Evolutionary conservation across 2,113 vertebrate genomes (phyloP).

Genomic region (Tragelaphus imberbis): DNA sequence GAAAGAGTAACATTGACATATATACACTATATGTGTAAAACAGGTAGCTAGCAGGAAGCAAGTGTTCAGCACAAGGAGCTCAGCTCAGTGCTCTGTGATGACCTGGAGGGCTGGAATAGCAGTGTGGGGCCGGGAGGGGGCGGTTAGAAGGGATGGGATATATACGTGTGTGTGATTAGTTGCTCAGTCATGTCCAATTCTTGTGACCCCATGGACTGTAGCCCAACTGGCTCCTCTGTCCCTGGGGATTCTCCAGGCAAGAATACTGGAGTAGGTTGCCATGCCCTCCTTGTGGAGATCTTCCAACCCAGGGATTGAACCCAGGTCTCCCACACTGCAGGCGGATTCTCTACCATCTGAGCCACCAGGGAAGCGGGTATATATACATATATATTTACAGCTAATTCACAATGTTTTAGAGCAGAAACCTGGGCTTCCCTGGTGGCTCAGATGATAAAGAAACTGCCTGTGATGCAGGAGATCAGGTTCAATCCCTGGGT

Average conservation of each 20-base stretch:
- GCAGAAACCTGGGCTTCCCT: neutral
- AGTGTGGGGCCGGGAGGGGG: fast-evolving
- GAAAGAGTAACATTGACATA: neutral
- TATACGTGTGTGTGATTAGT: neutral
- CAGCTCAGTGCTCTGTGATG: neutral
- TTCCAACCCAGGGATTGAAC: neutral
- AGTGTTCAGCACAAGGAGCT: neutral
- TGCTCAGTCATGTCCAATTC: neutral
- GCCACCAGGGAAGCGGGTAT: neutral
- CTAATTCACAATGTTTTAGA: neutral
- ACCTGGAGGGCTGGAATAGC: neutral
- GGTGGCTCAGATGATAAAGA: neutral
- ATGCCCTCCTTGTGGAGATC: neutral
- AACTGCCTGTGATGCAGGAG: neutral
- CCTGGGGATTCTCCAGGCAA: neutral
- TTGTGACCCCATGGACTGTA: neutral
- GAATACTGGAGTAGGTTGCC: neutral
- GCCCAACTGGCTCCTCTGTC: neutral
- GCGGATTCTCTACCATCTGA: neutral
- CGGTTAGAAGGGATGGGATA: neutral
- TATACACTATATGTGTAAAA: no score
- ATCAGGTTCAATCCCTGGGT: neutral
- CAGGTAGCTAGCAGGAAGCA: neutral
- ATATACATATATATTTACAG: neutral
- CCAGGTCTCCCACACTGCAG: neutral